Evolutionary conservation across 2,113 vertebrate species (phyloP).

Genomic region (Hylia prasina): DNA sequence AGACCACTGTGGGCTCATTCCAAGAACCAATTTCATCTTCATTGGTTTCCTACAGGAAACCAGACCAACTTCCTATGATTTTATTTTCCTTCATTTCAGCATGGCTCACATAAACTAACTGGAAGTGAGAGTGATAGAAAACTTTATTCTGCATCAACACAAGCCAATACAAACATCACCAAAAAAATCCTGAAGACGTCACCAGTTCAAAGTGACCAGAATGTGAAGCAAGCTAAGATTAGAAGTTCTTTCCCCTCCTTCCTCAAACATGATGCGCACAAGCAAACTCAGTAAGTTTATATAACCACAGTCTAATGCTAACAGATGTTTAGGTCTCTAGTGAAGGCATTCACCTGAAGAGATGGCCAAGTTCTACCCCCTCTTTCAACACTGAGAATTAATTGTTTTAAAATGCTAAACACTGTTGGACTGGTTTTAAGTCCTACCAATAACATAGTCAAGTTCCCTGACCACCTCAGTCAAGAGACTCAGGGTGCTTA

Average conservation of each 20-base stretch:
- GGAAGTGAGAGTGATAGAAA: constrained; percentile 71
- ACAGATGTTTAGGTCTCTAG: neutral
- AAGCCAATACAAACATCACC: constrained; percentile 71
- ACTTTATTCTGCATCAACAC: constrained; percentile 51
- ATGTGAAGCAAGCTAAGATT: constrained; percentile 49
- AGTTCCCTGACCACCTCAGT: neutral
- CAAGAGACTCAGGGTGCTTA: neutral
- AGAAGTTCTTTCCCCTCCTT: constrained; percentile 2
- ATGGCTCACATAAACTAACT: constrained; percentile 74
- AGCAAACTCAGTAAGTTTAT: neutral
- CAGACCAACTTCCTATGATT: constrained; percentile 82
- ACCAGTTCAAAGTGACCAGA: constrained; percentile 42
- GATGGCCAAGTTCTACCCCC: neutral
- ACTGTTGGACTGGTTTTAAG: neutral
- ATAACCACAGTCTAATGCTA: neutral
- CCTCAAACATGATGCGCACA: neutral
- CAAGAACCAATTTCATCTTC: constrained; percentile 81
- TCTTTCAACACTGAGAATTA: neutral
- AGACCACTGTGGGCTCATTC: constrained; percentile 73
- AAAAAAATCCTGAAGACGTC: constrained; percentile 47
- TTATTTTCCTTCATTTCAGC: constrained; percentile 80
- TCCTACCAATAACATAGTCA: neutral
- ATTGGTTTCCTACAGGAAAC: constrained; percentile 82
- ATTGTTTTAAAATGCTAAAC: neutral
- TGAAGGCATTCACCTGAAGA: neutral